Conservation (phyloP, 1,140 invertebrate species). For the Notospermus geniculatus region DNA sequence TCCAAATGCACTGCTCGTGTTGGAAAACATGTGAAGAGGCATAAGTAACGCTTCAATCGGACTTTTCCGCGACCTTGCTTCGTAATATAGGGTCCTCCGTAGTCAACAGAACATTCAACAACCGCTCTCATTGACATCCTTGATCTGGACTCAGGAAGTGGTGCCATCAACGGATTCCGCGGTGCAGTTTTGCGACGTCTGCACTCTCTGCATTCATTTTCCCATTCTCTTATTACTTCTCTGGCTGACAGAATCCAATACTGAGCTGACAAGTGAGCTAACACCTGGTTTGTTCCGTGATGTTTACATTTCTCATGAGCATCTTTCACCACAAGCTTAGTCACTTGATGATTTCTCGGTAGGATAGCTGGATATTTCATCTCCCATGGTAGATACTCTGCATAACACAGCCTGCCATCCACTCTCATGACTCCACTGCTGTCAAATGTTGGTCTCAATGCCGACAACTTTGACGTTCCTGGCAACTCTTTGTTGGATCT, state of each 20-base stretch:
- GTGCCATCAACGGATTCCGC: slow-evolving; percentile 14
- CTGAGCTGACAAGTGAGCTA: slow-evolving; percentile 1
- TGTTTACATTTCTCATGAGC: slow-evolving; percentile 16
- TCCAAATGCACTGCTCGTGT: slow-evolving; percentile 23
- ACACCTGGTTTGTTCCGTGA: slow-evolving; percentile 13
- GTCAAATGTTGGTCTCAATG: slow-evolving; percentile 18
- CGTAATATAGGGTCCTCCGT: slow-evolving; percentile 17
- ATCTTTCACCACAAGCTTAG: slow-evolving; percentile 21
- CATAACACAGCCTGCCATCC: slow-evolving; percentile 13
- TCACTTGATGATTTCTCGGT: slow-evolving; percentile 17
- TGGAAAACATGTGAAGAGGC: slow-evolving; percentile 22
- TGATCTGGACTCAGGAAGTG: slow-evolving; percentile 10
- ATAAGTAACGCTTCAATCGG: slow-evolving; percentile 16
- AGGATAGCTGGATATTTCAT: slow-evolving; percentile 19
- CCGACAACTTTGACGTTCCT: slow-evolving; percentile 3
- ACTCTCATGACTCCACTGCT: slow-evolving; percentile 11
- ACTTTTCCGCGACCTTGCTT: slow-evolving; percentile 17
- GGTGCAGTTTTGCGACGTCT: slow-evolving; percentile 7
- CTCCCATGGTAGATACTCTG: slow-evolving; percentile 17
- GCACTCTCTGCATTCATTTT: slow-evolving; percentile 15
- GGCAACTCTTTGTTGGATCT: slow-evolving; percentile 1
- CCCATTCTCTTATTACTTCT: slow-evolving; percentile 11
- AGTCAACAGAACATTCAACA: slow-evolving; percentile 11
- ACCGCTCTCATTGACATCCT: background rate
- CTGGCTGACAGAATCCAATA: slow-evolving; percentile 17